These are phyloP conservation scores for Schizothorax lantsangensis DNA, from an alignment of 2,797 vertebrate genomes.

Conservation along the genomic window DNA sequence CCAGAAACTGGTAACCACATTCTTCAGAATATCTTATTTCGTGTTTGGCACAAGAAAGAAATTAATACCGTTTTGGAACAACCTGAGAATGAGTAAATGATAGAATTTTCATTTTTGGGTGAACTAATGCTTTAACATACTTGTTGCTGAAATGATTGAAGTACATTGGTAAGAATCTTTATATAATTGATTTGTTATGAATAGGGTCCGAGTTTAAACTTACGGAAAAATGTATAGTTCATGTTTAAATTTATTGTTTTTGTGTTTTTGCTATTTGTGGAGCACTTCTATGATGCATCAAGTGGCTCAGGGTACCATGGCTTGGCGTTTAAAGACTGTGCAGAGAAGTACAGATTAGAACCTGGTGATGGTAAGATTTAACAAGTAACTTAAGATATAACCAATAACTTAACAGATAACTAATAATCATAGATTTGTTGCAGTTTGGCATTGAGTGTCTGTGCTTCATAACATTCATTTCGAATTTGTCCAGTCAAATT, in stretches of 20 bases:
- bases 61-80: too few relatives aligned
- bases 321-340: neutral
- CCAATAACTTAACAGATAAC: neutral
- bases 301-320: neutral
- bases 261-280: too few relatives aligned
- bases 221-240: neutral
- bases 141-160: too few relatives aligned
- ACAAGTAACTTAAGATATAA: neutral
- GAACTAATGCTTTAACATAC: neutral
- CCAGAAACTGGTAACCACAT: too few relatives aligned
- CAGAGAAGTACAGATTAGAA: neutral
- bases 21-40: too few relatives aligned
- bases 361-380: neutral
- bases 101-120: too few relatives aligned
- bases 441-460: neutral
- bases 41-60: neutral
- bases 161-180: neutral
- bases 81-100: too few relatives aligned
- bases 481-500: neutral
- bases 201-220: neutral
- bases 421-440: neutral
- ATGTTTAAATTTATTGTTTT: too few relatives aligned
- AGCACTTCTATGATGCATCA: neutral
- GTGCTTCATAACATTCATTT: neutral
- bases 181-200: neutral